Percentiles rank a stretch among this genome's conserved stretches.
Conservation (phyloP, 2,797 vertebrate genomes). For the Pangasius mekongensis region DNA sequence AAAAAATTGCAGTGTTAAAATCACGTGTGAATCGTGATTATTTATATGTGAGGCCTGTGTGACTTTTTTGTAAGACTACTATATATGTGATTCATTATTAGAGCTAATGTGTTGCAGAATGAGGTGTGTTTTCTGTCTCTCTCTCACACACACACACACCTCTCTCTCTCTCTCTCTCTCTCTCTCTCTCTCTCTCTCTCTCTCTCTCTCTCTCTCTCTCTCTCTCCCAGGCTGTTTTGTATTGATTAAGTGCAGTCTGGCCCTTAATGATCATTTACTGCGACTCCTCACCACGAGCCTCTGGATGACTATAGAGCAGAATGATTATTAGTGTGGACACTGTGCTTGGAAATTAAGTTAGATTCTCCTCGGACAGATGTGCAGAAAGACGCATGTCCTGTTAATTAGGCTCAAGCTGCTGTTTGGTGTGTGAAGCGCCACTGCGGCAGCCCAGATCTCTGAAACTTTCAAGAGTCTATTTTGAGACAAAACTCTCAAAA, state of each 20-base stretch:
- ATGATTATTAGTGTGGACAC: conserved; percentile 59
- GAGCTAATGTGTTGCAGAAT: not conserved
- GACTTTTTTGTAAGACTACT: not conserved
- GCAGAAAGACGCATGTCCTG: conserved; percentile 57
- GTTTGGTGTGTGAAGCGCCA: conserved; percentile 38
- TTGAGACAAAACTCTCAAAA: not conserved
- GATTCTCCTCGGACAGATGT: conserved; percentile 56
- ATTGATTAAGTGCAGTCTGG: conserved; percentile 60
- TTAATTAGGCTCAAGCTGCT: conserved; percentile 63
- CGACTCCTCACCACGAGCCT: conserved; percentile 54
- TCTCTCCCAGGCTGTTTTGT: conserved; percentile 39
- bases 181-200: not conserved
- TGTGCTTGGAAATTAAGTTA: conserved; percentile 56
- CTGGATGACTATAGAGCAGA: conserved; percentile 51
- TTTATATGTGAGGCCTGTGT: not conserved
- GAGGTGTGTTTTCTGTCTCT: not conserved
- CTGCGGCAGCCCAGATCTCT: not conserved
- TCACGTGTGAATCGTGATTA: not conserved
- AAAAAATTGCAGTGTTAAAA: too few species aligned
- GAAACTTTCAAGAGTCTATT: not conserved
- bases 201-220: conserved; percentile 25
- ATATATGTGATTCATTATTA: not conserved
- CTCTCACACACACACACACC: not conserved
- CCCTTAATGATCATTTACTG: conserved; percentile 60
- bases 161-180: conserved; percentile 7